Percentiles rank a stretch among this genome's conserved stretches.
Conservation (phyloP, 2,113 vertebrate genomes). For the Rhabdornis inornatus region DNA sequence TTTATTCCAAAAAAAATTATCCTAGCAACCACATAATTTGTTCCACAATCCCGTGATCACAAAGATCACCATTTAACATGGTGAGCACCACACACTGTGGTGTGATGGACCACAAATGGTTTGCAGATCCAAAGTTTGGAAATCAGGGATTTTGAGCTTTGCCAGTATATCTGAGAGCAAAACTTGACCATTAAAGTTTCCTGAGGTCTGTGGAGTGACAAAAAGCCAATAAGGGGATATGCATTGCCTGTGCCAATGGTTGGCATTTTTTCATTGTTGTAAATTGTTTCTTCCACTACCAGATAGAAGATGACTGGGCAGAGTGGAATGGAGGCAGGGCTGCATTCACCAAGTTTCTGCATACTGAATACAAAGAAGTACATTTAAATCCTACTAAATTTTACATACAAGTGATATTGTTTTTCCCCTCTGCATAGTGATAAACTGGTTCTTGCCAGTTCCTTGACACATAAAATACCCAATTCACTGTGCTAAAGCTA, state of each 20-base stretch:
- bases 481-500: not conserved
- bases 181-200: not conserved
- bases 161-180: not conserved
- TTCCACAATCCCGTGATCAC: not conserved
- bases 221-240: not conserved
- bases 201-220: not conserved
- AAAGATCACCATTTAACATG: not conserved
- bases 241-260: not conserved
- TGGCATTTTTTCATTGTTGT: not conserved
- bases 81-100: accelerated
- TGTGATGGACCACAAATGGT: not conserved
- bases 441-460: not conserved
- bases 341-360: not conserved
- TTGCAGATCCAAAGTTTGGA: not conserved
- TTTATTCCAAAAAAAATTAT: not conserved
- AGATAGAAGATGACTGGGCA: not conserved
- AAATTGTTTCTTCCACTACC: not conserved
- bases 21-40: not conserved
- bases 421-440: not conserved
- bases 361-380: not conserved
- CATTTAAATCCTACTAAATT: not conserved
- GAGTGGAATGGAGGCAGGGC: not conserved
- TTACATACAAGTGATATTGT: not conserved
- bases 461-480: not conserved
- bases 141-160: not conserved